Conservation (phyloP, 2,797 vertebrate species). For the Notolepis coatsorum region DNA sequence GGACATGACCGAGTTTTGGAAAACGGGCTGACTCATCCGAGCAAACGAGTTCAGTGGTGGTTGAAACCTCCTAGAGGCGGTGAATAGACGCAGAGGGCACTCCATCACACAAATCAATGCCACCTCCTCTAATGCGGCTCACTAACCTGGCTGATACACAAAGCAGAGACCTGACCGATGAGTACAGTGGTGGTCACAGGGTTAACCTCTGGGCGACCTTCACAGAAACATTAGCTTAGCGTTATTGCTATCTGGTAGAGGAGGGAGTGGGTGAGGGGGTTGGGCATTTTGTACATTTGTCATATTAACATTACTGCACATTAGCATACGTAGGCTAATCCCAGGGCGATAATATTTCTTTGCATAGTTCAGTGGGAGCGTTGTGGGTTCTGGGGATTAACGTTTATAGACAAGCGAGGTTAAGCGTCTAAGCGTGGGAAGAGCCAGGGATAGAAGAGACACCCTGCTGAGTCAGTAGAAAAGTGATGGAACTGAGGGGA, state of each 20-base stretch:
- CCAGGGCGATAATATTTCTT: constrained; percentile 24
- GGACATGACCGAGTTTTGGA: constrained; percentile 4
- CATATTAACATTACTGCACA: constrained; percentile 28
- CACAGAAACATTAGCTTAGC: constrained; percentile 21
- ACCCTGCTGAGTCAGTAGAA: constrained; percentile 36
- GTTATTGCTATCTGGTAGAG: constrained; percentile 14
- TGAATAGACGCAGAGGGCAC: constrained; percentile 15
- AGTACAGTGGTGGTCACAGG: constrained; percentile 26
- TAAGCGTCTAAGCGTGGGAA: constrained; percentile 16
- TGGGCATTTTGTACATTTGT: constrained; percentile 3
- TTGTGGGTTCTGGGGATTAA: constrained; percentile 44
- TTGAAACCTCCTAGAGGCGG: constrained; percentile 43
- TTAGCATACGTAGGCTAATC: constrained; percentile 27
- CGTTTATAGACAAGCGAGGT: constrained; percentile 39
- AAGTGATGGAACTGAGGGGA: neutral
- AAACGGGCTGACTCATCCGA: constrained; percentile 6
- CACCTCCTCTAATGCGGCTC: constrained; percentile 49
- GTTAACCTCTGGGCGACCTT: constrained; percentile 45
- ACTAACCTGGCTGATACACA: constrained; percentile 38
- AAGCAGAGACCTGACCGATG: constrained; percentile 57
- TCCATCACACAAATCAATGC: constrained; percentile 44
- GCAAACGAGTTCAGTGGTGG: constrained; percentile 13
- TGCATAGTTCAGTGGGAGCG: constrained; percentile 25
- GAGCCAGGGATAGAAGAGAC: neutral
- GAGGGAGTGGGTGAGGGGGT: constrained; percentile 10